These are phyloP conservation scores for Hypselothyrea guttata DNA, from an alignment of 2,888 invertebrate genomes.

Conservation along the genomic window DNA sequence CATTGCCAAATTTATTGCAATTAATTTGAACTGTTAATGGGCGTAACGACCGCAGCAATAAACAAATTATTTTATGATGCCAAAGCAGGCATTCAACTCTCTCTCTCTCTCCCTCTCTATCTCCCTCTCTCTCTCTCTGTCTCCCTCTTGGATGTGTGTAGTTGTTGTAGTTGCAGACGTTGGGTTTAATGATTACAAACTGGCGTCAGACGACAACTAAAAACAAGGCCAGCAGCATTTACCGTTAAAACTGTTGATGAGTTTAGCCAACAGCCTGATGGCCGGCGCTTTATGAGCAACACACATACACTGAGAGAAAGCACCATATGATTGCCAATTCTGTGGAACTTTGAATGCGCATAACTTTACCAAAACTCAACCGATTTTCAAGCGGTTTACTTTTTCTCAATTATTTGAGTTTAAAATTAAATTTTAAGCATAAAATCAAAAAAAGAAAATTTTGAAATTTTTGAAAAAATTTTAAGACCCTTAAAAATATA, in stretches of 20 bases:
- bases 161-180: slow-evolving; percentile 19
- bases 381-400: too few species aligned
- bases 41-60: slow-evolving; percentile 58
- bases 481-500: too few species aligned
- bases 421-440: too few species aligned
- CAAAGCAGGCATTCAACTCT: slow-evolving; percentile 19
- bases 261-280: slow-evolving; percentile 32
- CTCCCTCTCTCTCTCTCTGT: background rate
- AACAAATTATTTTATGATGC: slow-evolving; percentile 71
- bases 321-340: too few species aligned
- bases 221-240: slow-evolving; percentile 44
- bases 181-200: slow-evolving; percentile 55
- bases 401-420: too few species aligned
- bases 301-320: slow-evolving; percentile 3
- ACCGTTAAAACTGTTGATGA: slow-evolving; percentile 54
- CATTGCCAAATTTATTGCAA: slow-evolving; percentile 58
- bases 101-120: background rate
- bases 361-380: too few species aligned
- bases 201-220: slow-evolving; percentile 52
- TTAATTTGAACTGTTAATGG: slow-evolving; percentile 73
- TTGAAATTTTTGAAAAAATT: too few species aligned
- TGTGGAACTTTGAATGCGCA: too few species aligned
- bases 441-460: too few species aligned
- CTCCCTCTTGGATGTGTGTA: slow-evolving; percentile 2
- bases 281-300: slow-evolving; percentile 30